phyloP scores from a whole-genome alignment of 2,888 invertebrate genomes.

The Scaptomyza flava region DNA sequence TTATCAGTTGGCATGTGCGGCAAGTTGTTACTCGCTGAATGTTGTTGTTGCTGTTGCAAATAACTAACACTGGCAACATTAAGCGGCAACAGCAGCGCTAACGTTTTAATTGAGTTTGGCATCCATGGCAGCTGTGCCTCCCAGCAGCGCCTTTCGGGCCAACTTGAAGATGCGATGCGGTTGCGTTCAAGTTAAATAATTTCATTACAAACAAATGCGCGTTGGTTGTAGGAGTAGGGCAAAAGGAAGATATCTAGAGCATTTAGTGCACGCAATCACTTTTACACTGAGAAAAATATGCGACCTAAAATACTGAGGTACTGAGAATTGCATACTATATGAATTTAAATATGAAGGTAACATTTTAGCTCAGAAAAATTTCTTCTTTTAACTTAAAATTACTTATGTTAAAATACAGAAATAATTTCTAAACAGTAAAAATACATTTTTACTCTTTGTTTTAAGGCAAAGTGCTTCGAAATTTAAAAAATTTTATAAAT shows the following conservation, averaged over 20 bases:
- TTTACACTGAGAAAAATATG: neutral
- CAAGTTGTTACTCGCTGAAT: constrained; percentile 39
- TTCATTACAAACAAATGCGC: constrained; percentile 70
- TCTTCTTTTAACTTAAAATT: too few relatives aligned
- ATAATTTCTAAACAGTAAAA: too few relatives aligned
- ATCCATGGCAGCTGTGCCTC: constrained; percentile 67
- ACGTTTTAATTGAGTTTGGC: constrained; percentile 78
- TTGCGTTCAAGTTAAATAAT: constrained; percentile 71
- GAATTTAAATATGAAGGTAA: too few relatives aligned
- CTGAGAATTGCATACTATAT: too few relatives aligned
- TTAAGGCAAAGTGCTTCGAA: too few relatives aligned
- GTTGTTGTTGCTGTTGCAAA: constrained; percentile 45
- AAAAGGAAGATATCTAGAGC: neutral
- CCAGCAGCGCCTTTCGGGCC: constrained; percentile 17
- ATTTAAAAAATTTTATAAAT: too few relatives aligned
- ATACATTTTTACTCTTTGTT: too few relatives aligned
- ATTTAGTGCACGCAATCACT: constrained; percentile 40
- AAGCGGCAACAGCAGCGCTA: constrained; percentile 47
- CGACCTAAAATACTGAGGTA: neutral
- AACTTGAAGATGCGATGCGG: constrained; percentile 31
- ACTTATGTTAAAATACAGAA: too few relatives aligned
- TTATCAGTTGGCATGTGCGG: constrained; percentile 78
- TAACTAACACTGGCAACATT: constrained; percentile 49
- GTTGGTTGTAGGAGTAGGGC: constrained; percentile 2
- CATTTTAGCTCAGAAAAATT: too few relatives aligned